Conservation (phyloP, 2,797 vertebrate genomes). For the Macropus fuliginosus region DNA sequence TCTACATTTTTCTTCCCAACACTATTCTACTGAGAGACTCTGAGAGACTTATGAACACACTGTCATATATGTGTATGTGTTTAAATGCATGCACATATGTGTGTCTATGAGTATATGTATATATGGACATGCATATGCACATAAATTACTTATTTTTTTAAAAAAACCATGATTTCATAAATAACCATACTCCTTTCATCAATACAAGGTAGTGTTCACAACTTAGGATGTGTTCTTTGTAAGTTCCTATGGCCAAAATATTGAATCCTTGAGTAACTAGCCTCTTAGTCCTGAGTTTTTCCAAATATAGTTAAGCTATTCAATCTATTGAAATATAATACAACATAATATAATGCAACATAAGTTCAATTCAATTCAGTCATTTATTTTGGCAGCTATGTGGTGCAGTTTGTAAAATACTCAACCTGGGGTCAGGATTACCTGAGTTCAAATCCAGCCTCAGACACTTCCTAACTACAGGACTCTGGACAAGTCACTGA, state of each 20-base stretch:
- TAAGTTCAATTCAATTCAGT: not conserved
- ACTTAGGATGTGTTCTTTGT: not conserved
- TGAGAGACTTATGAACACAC: not conserved
- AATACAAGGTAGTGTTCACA: not conserved
- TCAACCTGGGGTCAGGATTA: not conserved
- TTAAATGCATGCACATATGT: not conserved
- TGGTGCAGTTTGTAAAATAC: not conserved
- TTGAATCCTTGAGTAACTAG: not conserved
- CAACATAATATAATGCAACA: not conserved
- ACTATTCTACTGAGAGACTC: not conserved
- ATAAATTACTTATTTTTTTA: not conserved
- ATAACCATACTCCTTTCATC: not conserved
- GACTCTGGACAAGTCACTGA: not conserved
- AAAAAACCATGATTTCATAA: not conserved
- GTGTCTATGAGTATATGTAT: no score
- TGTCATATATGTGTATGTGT: not conserved
- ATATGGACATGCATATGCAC: not conserved
- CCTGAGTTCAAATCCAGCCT: not conserved
- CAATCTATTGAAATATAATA: not conserved
- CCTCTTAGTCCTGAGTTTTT: not conserved
- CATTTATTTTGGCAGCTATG: not conserved
- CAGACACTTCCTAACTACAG: not conserved
- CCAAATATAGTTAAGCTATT: not conserved
- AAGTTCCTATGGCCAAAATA: not conserved
- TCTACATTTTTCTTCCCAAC: not conserved